Conservation (phyloP, 2,888 invertebrate species). For the Agrochola litura region DNA sequence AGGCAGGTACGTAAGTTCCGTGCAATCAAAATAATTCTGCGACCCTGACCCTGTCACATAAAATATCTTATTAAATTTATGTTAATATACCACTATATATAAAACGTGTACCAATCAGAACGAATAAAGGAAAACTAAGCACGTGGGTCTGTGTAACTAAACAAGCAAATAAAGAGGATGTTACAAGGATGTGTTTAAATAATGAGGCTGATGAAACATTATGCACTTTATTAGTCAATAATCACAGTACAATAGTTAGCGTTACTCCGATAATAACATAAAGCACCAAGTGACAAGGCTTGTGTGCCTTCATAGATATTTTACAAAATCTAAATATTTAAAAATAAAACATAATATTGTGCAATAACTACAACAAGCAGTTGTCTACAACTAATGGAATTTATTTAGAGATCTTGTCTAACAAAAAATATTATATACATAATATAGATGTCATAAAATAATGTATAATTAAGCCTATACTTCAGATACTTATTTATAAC, state of each 20-base stretch:
- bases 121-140: conserved; percentile 53
- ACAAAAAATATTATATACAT: conserved; percentile 4
- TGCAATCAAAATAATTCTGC: neutral
- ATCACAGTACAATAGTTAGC: conserved; percentile 61
- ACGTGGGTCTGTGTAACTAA: conserved; percentile 75
- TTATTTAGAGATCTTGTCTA: conserved; percentile 36
- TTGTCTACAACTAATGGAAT: conserved; percentile 40
- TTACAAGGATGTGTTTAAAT: conserved; percentile 65
- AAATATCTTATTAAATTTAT: neutral
- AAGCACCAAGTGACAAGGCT: conserved; percentile 64
- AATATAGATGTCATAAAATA: conserved; percentile 1
- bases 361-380: conserved; percentile 51
- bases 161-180: conserved; percentile 57
- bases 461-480: conserved; percentile 15
- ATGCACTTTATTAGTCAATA: conserved; percentile 72
- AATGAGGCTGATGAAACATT: conserved; percentile 64
- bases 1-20: too few relatives aligned
- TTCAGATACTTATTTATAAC: conserved; percentile 31
- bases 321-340: conserved; percentile 29
- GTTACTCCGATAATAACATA: conserved; percentile 47
- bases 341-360: conserved; percentile 48
- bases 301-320: conserved; percentile 21
- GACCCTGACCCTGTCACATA: neutral
- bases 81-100: conserved; percentile 1
- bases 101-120: conserved; percentile 21